phyloP scores from a whole-genome alignment of 2,797 vertebrate genomes.

The Lacerta viridis region DNA sequence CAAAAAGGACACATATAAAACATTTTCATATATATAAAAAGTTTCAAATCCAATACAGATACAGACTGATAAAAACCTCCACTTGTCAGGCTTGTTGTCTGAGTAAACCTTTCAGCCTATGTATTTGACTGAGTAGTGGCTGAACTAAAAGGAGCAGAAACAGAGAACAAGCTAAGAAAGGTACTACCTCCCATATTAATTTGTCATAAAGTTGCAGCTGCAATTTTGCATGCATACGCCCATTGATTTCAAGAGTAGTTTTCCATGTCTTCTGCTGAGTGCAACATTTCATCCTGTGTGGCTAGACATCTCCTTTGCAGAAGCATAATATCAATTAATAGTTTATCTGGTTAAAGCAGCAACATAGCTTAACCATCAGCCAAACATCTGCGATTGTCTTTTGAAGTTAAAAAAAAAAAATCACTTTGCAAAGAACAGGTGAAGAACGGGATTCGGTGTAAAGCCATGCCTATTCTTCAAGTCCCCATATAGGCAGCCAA shows the following conservation, averaged over 20 bases:
- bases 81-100: too few species aligned
- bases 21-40: too few species aligned
- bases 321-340: constrained; percentile 53
- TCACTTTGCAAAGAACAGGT: constrained; percentile 23
- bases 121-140: background rate
- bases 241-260: background rate
- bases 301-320: constrained; percentile 34
- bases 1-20: too few species aligned
- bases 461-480: constrained; percentile 30
- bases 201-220: constrained; percentile 5
- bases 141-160: background rate
- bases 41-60: too few species aligned
- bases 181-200: background rate
- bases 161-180: constrained; percentile 13
- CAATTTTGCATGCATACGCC: background rate
- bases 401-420: constrained; percentile 46
- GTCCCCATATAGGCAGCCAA: constrained; percentile 26
- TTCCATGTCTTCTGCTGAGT: background rate
- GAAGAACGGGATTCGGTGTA: constrained; percentile 34
- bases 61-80: too few species aligned
- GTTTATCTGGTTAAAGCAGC: constrained; percentile 9
- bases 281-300: background rate
- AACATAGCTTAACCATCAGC: constrained; percentile 5
- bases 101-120: background rate
- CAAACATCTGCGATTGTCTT: constrained; percentile 1